Conservation (phyloP, 2,113 vertebrate species). For the Bettongia penicillata region DNA sequence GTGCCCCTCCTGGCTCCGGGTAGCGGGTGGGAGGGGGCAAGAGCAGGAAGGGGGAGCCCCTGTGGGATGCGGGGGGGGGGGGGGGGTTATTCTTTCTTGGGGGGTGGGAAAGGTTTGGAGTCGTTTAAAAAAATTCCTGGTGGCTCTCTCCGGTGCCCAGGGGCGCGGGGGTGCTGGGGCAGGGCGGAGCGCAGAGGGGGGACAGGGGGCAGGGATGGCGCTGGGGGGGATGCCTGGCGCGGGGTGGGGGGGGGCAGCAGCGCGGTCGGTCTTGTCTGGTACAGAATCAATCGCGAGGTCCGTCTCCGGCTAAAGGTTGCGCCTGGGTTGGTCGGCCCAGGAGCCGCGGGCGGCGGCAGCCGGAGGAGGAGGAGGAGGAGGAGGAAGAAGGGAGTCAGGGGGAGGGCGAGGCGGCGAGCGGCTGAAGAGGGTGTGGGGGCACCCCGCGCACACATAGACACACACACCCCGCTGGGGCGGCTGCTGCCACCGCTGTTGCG, state of each 20-base stretch:
- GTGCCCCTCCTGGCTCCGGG: conserved; percentile 71
- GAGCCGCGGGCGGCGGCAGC: conserved; percentile 63
- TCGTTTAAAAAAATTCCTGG: conserved; percentile 61
- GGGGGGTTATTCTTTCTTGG: conserved; percentile 18
- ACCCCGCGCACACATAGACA: conserved; percentile 62
- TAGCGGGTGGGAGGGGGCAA: conserved; percentile 67
- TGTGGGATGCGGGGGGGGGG: conserved; percentile 67
- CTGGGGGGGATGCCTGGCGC: conserved; percentile 64
- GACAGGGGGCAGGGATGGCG: conserved; percentile 71
- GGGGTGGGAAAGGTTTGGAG: conserved; percentile 74
- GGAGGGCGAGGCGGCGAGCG: conserved; percentile 74
- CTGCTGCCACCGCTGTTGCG: conserved; percentile 57
- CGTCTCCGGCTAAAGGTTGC: conserved; percentile 91
- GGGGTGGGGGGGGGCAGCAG: conserved; percentile 55
- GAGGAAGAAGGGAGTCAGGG: conserved; percentile 68
- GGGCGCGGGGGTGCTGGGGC: conserved; percentile 68
- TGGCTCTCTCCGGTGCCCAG: conserved; percentile 51
- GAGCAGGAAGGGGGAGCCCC: conserved; percentile 66
- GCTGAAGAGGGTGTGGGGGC: conserved; percentile 65
- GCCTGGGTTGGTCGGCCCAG: conserved; percentile 85
- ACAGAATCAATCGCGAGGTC: conserved; percentile 77
- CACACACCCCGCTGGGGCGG: conserved; percentile 73
- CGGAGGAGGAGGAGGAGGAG: conserved; percentile 48
- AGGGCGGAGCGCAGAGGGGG: conserved; percentile 63
- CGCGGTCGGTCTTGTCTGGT: conserved; percentile 73